Conservation (phyloP, 2,797 vertebrate genomes). For the Pseudocheirus occidentalis region DNA sequence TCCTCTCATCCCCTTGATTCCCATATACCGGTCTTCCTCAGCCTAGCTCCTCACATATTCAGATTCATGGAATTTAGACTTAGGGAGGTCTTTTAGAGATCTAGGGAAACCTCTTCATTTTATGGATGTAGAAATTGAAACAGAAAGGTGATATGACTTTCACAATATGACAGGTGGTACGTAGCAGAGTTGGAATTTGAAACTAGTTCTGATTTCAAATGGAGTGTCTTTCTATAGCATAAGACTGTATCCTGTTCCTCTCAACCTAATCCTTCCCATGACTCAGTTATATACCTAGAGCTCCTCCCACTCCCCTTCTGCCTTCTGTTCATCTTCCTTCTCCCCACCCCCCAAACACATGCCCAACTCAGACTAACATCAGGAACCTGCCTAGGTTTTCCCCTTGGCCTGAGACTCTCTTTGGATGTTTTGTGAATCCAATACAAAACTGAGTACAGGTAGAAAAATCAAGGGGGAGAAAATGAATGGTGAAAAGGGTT, state of each 20-base stretch:
- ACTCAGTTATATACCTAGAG: not conserved
- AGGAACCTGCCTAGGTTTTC: not conserved
- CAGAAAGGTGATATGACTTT: too few relatives aligned
- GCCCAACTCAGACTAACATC: not conserved
- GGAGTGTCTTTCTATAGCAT: not conserved
- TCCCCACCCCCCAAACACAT: not conserved
- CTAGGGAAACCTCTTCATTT: too few relatives aligned
- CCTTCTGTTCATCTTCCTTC: not conserved
- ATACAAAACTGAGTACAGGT: not conserved
- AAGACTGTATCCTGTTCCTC: not conserved
- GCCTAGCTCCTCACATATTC: too few relatives aligned
- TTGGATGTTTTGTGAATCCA: not conserved
- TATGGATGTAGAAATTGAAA: too few relatives aligned
- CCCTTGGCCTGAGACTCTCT: not conserved
- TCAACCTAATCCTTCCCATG: not conserved
- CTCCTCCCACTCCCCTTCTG: not conserved
- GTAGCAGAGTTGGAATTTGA: too few relatives aligned
- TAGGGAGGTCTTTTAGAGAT: too few relatives aligned
- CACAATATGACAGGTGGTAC: too few relatives aligned
- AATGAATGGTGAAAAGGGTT: not conserved
- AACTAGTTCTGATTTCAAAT: not conserved
- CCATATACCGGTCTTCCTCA: too few relatives aligned
- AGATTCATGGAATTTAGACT: too few relatives aligned
- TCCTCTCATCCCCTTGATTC: too few relatives aligned
- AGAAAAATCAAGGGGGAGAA: not conserved